Evolutionary conservation across 1,140 invertebrate genomes (phyloP), one percentile per base, ranked within the genome.

Genomic region (Lepidotrigona ventralis): DNA sequence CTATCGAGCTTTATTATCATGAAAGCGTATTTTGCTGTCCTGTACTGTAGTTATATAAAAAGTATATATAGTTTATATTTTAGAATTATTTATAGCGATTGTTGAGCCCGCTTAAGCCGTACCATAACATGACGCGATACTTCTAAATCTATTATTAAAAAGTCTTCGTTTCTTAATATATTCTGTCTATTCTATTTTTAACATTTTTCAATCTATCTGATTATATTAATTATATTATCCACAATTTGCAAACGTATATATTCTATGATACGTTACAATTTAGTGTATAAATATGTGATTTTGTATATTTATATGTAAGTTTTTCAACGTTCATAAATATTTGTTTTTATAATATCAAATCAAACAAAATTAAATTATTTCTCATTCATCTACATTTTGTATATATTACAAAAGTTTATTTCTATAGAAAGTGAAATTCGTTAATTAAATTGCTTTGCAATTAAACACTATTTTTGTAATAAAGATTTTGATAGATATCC

Each of bases 241-340:
- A 70, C 19, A 68, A 68, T 58, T 68, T 23, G 21, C 14, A 6
- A 56, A 33, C 54, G n/a, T 66, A 54, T 26, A 29, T 60, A 84
- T 80, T 71, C 2, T 66, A 71, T 29, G 23, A 33, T 75, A 79
- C 23, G 51, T 72, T 79, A 60, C 46, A 70, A 77, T 77, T 71
- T 76, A 21, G n/a, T 23, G 33, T 26, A 66, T 51, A 70, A 86
- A 75, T n/a, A 14, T 68, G 51, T 11, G 17, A 79, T 71, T 85
- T 86, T 85, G 17, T 87, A 87, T 77, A 80, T 87, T 87, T 87
- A 74, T 87, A 85, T 85, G 39, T 79, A 70, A 56, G 53, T 70
- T 77, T 79, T 26, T 64, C n/a, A 72, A 58, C 4, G 68, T 15
- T 3, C n/a, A 54, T 29, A 6, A 39, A 58, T 6, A 39, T 72